These are phyloP conservation scores for Mesorhabditis sp. DNA, from an alignment of 2,888 invertebrate species.

Conservation along the genomic window DNA sequence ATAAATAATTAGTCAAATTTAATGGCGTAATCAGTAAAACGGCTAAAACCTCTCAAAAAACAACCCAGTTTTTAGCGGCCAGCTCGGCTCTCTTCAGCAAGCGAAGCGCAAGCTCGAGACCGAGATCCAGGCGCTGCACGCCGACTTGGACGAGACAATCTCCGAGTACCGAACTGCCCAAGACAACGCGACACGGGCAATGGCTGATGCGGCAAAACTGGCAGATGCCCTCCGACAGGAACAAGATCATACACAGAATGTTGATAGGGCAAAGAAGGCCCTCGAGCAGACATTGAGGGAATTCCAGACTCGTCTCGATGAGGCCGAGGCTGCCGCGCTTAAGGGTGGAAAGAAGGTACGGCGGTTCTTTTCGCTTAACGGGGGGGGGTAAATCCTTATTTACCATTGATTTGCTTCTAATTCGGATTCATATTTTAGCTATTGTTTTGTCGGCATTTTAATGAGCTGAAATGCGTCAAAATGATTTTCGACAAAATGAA, in stretches of 20 bases:
- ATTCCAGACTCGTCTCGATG: constrained; percentile 87
- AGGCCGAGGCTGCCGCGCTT: constrained; percentile 76
- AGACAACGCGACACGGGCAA: constrained; percentile 91
- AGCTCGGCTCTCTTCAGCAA: constrained; percentile 80
- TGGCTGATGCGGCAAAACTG: constrained; percentile 94
- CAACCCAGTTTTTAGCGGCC: constrained; percentile 71
- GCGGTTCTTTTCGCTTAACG: constrained; percentile 71
- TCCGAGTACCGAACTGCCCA: constrained; percentile 97
- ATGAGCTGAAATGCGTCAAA: no score
- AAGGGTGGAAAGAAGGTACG: constrained; percentile 93
- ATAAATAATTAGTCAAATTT: no score
- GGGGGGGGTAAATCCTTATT: not conserved
- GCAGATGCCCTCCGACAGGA: constrained; percentile 84
- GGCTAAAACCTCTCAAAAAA: not conserved
- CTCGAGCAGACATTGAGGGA: constrained; percentile 96
- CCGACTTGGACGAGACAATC: constrained; percentile 93
- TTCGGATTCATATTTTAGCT: no score
- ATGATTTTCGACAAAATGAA: no score
- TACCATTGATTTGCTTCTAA: no score
- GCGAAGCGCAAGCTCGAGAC: constrained; percentile 72
- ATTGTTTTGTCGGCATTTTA: no score
- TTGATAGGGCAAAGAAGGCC: constrained; percentile 94
- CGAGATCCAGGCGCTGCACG: constrained; percentile 60
- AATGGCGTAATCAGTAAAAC: no score
- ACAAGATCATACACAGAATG: constrained; percentile 85